Percentiles rank a stretch among this genome's conserved stretches.
phyloP scores from a whole-genome alignment of 1,140 invertebrate genomes.

The Drosophila arizonae region DNA sequence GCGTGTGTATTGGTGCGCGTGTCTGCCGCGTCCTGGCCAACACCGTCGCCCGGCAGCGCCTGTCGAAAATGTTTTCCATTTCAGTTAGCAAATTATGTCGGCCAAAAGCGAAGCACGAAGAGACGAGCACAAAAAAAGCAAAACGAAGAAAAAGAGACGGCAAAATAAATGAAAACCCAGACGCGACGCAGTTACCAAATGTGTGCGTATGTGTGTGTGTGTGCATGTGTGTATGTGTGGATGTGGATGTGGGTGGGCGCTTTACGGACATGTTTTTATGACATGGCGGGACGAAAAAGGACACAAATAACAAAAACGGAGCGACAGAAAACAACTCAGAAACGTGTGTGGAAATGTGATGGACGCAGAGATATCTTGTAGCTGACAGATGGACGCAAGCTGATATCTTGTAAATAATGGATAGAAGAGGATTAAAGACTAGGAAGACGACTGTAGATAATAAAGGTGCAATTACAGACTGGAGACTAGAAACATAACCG shows the following conservation, averaged over 20 bases:
- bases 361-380: background rate
- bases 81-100: constrained; percentile 81
- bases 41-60: constrained; percentile 36
- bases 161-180: constrained; percentile 77
- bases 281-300: constrained; percentile 55
- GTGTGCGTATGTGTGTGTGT: background rate
- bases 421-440: background rate
- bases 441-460: background rate
- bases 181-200: constrained; percentile 69
- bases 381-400: background rate
- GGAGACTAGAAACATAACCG: background rate
- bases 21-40: constrained; percentile 63
- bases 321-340: constrained; percentile 40
- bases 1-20: constrained; percentile 72
- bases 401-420: no score
- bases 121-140: constrained; percentile 34
- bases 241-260: background rate
- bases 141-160: constrained; percentile 21
- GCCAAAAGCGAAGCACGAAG: constrained; percentile 54
- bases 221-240: background rate
- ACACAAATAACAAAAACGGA: constrained; percentile 24
- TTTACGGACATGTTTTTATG: constrained; percentile 50
- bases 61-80: constrained; percentile 82
- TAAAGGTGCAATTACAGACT: background rate
- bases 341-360: background rate